Percentiles rank a stretch among this genome's conserved stretches.
Conservation (phyloP, 2,797 vertebrate genomes). For the Tauraco hartlaubi region DNA sequence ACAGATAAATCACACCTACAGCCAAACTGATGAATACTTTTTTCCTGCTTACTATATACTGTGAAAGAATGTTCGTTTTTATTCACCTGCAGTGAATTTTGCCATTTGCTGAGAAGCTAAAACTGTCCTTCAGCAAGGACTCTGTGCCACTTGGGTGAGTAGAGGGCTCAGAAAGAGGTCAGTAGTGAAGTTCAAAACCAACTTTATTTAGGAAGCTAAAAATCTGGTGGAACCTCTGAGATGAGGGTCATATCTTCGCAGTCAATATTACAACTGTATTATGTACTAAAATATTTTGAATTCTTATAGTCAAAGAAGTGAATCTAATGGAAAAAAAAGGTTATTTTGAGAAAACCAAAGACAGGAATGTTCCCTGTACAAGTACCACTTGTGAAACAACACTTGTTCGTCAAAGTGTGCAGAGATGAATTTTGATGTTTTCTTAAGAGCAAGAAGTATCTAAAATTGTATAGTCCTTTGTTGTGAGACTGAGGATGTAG, state of each 20-base stretch:
- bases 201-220: background rate
- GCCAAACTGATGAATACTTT: background rate
- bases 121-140: background rate
- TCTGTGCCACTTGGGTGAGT: background rate
- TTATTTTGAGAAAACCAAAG: background rate
- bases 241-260: background rate
- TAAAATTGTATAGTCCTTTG: background rate
- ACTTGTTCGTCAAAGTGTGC: background rate
- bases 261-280: background rate
- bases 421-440: background rate
- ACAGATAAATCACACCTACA: background rate
- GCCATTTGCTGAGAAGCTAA: background rate
- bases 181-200: background rate
- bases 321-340: accelerated
- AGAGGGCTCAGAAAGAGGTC: background rate
- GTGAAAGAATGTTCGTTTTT: background rate
- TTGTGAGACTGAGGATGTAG: background rate
- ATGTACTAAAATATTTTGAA: background rate
- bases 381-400: background rate
- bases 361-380: background rate
- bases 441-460: background rate
- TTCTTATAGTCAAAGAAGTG: background rate
- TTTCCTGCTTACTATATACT: background rate
- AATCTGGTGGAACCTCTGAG: background rate
- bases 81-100: background rate